Percentiles rank a stretch among this genome's conserved stretches.
These are phyloP conservation scores for Campylomormyrus numenius DNA, from an alignment of 2,113 vertebrate species.

Conservation along the genomic window DNA sequence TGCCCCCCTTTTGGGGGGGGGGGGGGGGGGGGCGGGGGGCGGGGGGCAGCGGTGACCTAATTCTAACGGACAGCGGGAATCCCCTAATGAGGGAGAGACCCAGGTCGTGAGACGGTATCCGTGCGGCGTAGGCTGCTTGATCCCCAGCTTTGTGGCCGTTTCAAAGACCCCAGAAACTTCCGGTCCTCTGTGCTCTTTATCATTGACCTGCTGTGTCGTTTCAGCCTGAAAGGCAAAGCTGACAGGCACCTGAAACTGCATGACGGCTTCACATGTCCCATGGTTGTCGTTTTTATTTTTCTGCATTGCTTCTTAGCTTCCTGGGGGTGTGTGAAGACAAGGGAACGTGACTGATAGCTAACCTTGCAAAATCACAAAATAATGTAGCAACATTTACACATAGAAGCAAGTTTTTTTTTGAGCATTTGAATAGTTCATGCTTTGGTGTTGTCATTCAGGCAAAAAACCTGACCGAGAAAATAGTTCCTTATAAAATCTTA, in stretches of 20 bases:
- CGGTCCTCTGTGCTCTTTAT: background rate
- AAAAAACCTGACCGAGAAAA: background rate
- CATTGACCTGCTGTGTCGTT: background rate
- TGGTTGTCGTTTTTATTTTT: background rate
- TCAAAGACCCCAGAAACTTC: background rate
- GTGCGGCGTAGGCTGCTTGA: slow-evolving; percentile 37
- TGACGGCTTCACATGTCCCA: background rate
- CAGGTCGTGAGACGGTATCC: slow-evolving; percentile 22
- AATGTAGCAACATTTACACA: background rate
- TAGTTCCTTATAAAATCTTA: background rate
- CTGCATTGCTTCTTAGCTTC: background rate
- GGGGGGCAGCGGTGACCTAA: slow-evolving; percentile 14
- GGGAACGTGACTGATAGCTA: background rate
- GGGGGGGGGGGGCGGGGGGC: too few relatives aligned
- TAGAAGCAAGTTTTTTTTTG: background rate
- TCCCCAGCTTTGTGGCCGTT: slow-evolving; percentile 29
- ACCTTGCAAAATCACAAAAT: background rate
- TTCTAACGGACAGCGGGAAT: slow-evolving; percentile 42
- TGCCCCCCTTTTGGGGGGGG: too few relatives aligned
- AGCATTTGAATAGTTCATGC: background rate
- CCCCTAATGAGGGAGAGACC: slow-evolving; percentile 44
- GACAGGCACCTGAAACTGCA: background rate
- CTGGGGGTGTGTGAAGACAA: background rate
- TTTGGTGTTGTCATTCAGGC: background rate
- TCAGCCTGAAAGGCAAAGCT: background rate